A percentile compares a stretch with the other conserved stretches of the same genome.
phyloP scores from a whole-genome alignment of 2,888 invertebrate genomes.

The Orchestes rusci region DNA sequence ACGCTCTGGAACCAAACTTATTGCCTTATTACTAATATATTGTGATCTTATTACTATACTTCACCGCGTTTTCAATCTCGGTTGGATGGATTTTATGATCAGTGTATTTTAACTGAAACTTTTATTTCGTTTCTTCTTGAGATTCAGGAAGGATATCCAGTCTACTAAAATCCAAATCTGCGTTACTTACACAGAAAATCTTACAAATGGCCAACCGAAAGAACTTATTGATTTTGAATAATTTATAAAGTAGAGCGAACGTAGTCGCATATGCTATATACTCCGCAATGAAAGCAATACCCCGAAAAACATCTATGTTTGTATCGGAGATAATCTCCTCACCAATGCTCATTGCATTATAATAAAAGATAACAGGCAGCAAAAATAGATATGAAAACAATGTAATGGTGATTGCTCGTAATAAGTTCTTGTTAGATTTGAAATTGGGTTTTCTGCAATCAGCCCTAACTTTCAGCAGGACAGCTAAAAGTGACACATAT shows the following conservation, averaged over 20 bases:
- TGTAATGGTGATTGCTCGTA: conserved; percentile 6
- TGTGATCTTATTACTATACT: too few species aligned
- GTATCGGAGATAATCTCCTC: background rate
- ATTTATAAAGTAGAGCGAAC: conserved; percentile 17
- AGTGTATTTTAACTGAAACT: too few species aligned
- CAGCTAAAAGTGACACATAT: conserved; percentile 7
- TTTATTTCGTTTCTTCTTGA: conserved; percentile 7
- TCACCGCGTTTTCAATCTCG: too few species aligned
- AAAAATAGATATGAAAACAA: conserved; percentile 17
- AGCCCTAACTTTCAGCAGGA: conserved; percentile 5
- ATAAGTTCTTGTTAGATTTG: conserved; percentile 6
- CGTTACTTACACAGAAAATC: conserved; percentile 13
- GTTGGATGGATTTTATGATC: too few species aligned
- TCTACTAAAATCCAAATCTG: conserved; percentile 16
- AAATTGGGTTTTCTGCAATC: conserved; percentile 5
- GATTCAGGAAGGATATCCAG: conserved; percentile 10
- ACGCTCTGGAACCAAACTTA: too few species aligned
- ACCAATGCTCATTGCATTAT: conserved; percentile 10
- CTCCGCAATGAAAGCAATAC: conserved; percentile 18
- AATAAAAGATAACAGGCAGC: conserved; percentile 23
- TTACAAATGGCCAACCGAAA: conserved; percentile 21
- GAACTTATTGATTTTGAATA: conserved; percentile 23
- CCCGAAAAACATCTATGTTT: conserved; percentile 6
- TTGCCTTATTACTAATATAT: too few species aligned
- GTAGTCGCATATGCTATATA: conserved; percentile 20